Conservation (phyloP, 2,113 vertebrate genomes). For the Murina feae region DNA sequence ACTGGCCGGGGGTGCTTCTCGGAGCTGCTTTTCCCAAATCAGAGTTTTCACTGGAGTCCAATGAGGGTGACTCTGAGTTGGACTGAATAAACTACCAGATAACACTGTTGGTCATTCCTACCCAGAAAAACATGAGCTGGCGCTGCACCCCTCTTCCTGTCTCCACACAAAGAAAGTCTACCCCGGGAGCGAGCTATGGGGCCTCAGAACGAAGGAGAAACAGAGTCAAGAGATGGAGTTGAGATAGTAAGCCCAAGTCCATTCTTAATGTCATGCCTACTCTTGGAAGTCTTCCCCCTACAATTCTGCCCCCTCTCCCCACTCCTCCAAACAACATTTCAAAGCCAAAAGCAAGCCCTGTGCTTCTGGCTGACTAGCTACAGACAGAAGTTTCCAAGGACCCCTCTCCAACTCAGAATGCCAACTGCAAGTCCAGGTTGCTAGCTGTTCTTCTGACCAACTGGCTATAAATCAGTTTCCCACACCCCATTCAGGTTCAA, state of each 20-base stretch:
- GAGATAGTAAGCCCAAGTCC: not conserved
- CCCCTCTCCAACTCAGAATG: not conserved
- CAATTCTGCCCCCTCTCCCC: not conserved
- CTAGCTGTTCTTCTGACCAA: not conserved
- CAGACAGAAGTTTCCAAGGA: not conserved
- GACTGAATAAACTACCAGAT: not conserved
- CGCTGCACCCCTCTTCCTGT: not conserved
- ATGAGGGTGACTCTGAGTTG: not conserved
- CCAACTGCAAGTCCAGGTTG: not conserved
- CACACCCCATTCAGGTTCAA: not conserved
- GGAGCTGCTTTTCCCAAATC: not conserved
- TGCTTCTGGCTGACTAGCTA: not conserved
- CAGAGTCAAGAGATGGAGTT: rapidly evolving
- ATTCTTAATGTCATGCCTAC: not conserved
- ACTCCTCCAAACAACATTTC: not conserved
- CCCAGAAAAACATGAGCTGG: not conserved
- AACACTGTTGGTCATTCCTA: not conserved
- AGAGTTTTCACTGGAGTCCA: not conserved
- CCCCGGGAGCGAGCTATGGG: not conserved
- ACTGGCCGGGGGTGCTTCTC: not conserved
- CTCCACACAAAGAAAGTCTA: too few species aligned
- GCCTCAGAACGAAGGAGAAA: not conserved
- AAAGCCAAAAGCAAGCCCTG: not conserved
- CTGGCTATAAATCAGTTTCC: not conserved
- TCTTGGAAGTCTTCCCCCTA: not conserved